Evolutionary conservation across 30 jellyfish, hydroid and myxozoan genomes (phyloP).

Genomic region (Cassiopea andromeda): DNA sequence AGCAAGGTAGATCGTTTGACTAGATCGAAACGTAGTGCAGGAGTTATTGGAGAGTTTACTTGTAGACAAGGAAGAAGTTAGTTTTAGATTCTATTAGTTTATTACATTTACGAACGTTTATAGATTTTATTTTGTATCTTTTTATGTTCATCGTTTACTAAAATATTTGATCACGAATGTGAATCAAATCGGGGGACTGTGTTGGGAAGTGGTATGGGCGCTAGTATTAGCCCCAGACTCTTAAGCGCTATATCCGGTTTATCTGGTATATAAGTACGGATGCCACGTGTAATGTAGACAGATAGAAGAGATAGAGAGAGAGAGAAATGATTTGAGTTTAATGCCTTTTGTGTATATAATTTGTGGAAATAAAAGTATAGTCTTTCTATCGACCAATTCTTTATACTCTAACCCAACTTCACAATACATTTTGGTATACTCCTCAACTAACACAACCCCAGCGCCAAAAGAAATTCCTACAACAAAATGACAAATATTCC

Average conservation of each 20-base stretch:
- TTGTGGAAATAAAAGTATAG: too few species aligned
- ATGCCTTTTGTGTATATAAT: too few species aligned
- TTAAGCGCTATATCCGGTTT: not conserved
- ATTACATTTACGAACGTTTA: not conserved
- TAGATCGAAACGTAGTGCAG: slow-evolving; percentile 63
- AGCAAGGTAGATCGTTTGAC: not conserved
- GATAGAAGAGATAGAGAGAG: too few species aligned
- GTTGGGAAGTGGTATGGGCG: slow-evolving; percentile 3
- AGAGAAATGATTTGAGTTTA: too few species aligned
- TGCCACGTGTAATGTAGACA: not conserved
- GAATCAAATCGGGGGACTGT: slow-evolving; percentile 54
- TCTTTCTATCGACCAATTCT: too few species aligned
- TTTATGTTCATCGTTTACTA: not conserved
- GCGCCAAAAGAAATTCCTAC: too few species aligned
- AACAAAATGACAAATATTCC: too few species aligned
- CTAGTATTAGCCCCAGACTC: not conserved
- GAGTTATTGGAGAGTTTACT: slow-evolving; percentile 55
- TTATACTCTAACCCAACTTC: too few species aligned
- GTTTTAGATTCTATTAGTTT: slow-evolving; percentile 2
- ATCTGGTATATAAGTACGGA: not conserved
- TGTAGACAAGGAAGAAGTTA: slow-evolving; percentile 35
- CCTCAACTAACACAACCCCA: too few species aligned
- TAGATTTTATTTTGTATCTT: not conserved
- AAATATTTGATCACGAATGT: slow-evolving; percentile 28
- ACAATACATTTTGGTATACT: too few species aligned